These are phyloP conservation scores for Halocaridina rubra DNA, from an alignment of 2,888 invertebrate species.

Conservation along the genomic window DNA sequence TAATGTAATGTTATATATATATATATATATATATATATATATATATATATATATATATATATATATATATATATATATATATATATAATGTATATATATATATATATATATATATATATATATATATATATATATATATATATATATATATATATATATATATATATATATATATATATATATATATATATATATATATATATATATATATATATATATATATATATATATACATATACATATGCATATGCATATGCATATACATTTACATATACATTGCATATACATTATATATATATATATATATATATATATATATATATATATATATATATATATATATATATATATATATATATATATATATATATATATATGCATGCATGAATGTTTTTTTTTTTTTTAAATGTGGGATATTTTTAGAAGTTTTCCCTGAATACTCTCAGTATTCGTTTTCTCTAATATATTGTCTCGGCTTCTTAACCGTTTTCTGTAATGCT, in stretches of 20 bases:
- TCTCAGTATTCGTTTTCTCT: no score
- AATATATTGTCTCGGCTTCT: no score
- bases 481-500: no score
- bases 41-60: not conserved
- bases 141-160: conserved; percentile 4
- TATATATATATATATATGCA: not conserved
- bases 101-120: not conserved
- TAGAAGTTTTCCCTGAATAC: not conserved
- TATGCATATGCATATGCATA: not conserved
- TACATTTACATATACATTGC: not conserved
- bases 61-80: not conserved
- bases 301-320: not conserved
- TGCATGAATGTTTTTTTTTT: not conserved
- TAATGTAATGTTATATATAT: not conserved
- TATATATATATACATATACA: conserved; percentile 2
- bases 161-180: conserved; percentile 14
- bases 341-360: not conserved
- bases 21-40: not conserved
- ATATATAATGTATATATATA: not conserved
- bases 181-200: not conserved
- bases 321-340: not conserved
- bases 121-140: not conserved
- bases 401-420: no score
- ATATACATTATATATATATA: not conserved
- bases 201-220: not conserved